Evolutionary conservation across 1,140 invertebrate species (phyloP), one percentile per base, ranked within the genome.

Genomic region (Andrena cerasifolii): DNA sequence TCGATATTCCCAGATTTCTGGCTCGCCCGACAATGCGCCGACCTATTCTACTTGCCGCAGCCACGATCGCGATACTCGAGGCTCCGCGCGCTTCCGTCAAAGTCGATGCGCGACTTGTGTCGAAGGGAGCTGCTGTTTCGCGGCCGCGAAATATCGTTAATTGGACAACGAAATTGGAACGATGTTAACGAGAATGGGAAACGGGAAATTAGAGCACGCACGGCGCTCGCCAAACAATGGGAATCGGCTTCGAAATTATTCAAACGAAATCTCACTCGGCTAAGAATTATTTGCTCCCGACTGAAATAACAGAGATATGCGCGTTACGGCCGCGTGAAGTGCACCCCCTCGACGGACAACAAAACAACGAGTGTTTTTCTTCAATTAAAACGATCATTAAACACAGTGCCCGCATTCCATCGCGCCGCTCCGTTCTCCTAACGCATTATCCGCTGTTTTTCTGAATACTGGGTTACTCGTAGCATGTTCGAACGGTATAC

Each of bases 11-110:
- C 14, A 24, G 24, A 40, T n/a, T 33, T 31, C 7, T 3, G 45
- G 6, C 12, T 3, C 10, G 53, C 7, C 31, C 16, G 31, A 3
- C 0, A 8, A 49, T 10, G 6, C 43, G 40, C 54, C 14, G 2
- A 68, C 40, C 28, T 68, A 24, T 76, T 59, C 73, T 28, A 68
- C 43, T 31, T 12, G 40, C n/a, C 43, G 40, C n/a, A 16, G 28
- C 31, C 24, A n/a, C 31, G n/a, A 24, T 61, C 45, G 18, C 33
- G n/a, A 7, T 26, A n/a, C 24, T 26, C 1, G 51, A 51, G 8
- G 24, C 24, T 24, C 45, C 4, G 21, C n/a, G 18, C 49, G 21
- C 6, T 51, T 51, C n/a, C 4, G 6, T 51, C 49, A 7, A 49
- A 51, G 6, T 51, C n/a, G 24, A 21, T 21, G 49, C n/a, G 5